Conservation (phyloP, 2,113 vertebrate species). For the Tympanuchus pallidicinctus region DNA sequence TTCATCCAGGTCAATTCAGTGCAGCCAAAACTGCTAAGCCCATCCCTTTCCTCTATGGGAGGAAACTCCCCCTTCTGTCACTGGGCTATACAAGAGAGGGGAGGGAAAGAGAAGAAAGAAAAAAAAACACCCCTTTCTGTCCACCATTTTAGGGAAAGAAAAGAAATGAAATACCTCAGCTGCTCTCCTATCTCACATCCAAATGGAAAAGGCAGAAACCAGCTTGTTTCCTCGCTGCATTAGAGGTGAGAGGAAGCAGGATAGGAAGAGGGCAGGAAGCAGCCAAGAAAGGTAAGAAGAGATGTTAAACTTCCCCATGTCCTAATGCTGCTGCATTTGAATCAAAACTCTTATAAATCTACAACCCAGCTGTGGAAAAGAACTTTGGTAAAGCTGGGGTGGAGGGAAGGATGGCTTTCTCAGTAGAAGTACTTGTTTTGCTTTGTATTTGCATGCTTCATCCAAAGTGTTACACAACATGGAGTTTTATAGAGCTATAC, state of each 20-base stretch:
- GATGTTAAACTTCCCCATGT: constrained; percentile 1
- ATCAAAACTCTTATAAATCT: constrained; percentile 5
- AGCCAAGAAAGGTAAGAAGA: constrained; percentile 48
- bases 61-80: constrained; percentile 44
- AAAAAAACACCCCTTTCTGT: background rate
- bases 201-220: constrained; percentile 17
- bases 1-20: constrained; percentile 14
- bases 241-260: background rate
- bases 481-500: background rate
- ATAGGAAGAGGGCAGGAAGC: constrained; percentile 35
- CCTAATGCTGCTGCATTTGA: constrained; percentile 6
- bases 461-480: constrained; percentile 39
- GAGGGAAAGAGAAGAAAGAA: constrained; percentile 26
- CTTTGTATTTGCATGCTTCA: constrained; percentile 12
- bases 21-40: constrained; percentile 30
- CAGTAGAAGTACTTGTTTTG: background rate
- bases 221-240: background rate
- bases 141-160: constrained; percentile 43
- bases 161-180: constrained; percentile 18
- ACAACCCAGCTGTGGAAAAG: background rate
- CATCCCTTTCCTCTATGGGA: constrained; percentile 27
- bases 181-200: constrained; percentile 2
- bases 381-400: background rate
- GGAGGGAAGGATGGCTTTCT: background rate
- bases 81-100: constrained; percentile 12